Evolutionary conservation across 1,140 invertebrate species (phyloP), one percentile per base, ranked within the genome.

Genomic region (Drosophila azteca): DNA sequence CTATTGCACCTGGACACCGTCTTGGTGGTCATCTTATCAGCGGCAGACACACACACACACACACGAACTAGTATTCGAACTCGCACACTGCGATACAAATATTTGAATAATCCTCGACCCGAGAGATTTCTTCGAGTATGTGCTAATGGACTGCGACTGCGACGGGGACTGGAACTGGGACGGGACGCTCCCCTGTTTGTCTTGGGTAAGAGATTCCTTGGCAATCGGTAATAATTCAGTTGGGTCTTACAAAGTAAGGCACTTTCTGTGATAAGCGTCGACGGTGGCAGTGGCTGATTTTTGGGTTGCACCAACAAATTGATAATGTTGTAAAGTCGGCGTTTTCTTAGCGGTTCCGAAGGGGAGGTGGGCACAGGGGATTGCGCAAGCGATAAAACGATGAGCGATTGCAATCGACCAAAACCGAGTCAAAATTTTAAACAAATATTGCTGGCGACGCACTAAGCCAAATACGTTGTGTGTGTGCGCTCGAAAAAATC

Each of bases 1-100:
- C 53, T 80, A 85, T 52, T 77, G 63, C 81, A 77, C 80, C 81
- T 84, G 83, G 82, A 53, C 9, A 29, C 17, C 29, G 55, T 54
- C 50, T 70, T 45, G 73, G 82, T 81, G 83, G 82, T 66, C 83
- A 87, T 88, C 31, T 79, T 78, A 78, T 82, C 66, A 65, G 44
- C 50, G 9, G 9, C 20, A 31, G 39, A 46, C 6, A 4, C 3
- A 44, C 43, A 13, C 43, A 20, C 31, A 17, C 24, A 26, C 24
- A 26, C 31, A 24, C 22, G 22, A 1, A 24, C 22, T 24, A 24
- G 24, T 0, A 20, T 20, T 20, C 17, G 17, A 20, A 26, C 24
- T 26, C 0, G 31, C 31, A 31, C 49, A 57, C 39, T 39, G 35
- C 11, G 35, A 60, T 43, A 48, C 63, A 88, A 87, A 79, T 88